A percentile compares a stretch with the other conserved stretches of the same genome.
phyloP scores from a whole-genome alignment of 2,797 vertebrate species.

The Bradypus variegatus region DNA sequence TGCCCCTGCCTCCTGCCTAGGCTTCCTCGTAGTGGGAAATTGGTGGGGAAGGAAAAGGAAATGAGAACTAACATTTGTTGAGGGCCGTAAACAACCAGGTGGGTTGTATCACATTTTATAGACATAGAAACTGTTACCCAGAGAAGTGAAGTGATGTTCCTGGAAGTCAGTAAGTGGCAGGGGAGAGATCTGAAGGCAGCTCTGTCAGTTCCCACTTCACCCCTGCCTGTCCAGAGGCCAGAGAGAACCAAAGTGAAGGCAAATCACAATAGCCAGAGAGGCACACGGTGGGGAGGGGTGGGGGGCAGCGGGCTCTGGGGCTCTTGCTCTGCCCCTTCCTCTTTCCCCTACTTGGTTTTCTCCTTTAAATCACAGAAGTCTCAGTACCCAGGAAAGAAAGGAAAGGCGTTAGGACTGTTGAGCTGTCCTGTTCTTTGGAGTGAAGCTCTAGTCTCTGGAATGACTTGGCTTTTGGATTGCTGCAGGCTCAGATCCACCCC shows the following conservation, averaged over 20 bases:
- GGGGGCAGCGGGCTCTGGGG: neutral
- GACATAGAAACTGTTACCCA: neutral
- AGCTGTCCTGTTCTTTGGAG: neutral
- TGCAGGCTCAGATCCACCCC: neutral
- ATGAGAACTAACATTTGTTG: neutral
- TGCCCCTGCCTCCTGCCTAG: neutral
- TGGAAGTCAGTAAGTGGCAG: neutral
- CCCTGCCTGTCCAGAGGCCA: neutral
- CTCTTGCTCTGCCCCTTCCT: neutral
- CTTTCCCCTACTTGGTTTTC: neutral
- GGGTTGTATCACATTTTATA: neutral
- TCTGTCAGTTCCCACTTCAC: neutral
- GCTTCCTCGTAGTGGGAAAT: neutral
- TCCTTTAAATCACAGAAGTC: neutral
- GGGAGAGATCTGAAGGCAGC: neutral
- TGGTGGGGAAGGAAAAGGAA: neutral
- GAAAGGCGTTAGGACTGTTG: neutral
- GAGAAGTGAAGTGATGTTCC: neutral
- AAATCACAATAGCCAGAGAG: neutral
- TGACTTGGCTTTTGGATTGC: neutral
- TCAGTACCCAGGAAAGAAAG: neutral
- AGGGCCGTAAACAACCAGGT: neutral
- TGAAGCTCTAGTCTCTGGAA: neutral
- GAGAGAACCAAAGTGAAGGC: neutral
- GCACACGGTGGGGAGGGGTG: rapidly evolving